A percentile compares a stretch with the other conserved stretches of the same genome.
Conservation (phyloP, 2,888 invertebrate genomes). For the Drosophila buzzatii region DNA sequence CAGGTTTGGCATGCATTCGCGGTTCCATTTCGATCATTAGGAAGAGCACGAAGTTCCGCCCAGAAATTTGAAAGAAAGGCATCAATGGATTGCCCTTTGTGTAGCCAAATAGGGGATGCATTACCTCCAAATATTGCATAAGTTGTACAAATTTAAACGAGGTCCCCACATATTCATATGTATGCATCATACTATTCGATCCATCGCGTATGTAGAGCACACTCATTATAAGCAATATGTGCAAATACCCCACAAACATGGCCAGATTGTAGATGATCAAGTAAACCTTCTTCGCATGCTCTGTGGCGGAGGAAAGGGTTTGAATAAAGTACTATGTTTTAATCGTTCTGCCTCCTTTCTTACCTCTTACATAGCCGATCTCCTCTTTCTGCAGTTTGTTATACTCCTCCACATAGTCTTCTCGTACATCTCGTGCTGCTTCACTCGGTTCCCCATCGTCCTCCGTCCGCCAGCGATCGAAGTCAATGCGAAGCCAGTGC, state of each 20-base stretch:
- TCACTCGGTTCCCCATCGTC: constrained; percentile 87
- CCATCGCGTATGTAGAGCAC: constrained; percentile 92
- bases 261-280: constrained; percentile 94
- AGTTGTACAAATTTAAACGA: constrained; percentile 93
- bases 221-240: constrained; percentile 90
- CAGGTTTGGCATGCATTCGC: constrained; percentile 94
- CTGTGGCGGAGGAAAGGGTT: constrained; percentile 85
- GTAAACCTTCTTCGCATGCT: constrained; percentile 93
- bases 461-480: constrained; percentile 95
- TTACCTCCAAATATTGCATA: constrained; percentile 93
- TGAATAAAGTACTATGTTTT: not conserved
- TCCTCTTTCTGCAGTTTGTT: constrained; percentile 91
- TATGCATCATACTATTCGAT: constrained; percentile 88
- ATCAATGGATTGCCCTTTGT: constrained; percentile 91
- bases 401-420: constrained; percentile 92
- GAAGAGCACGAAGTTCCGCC: constrained; percentile 92
- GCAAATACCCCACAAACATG: constrained; percentile 94
- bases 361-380: constrained; percentile 91
- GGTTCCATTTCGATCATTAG: constrained; percentile 93
- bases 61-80: constrained; percentile 92
- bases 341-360: not conserved
- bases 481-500: constrained; percentile 96
- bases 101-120: constrained; percentile 95
- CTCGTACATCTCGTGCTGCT: constrained; percentile 89
- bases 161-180: constrained; percentile 91